These are phyloP conservation scores for Damaliscus lunatus DNA, from an alignment of 2,113 vertebrate species.

Conservation along the genomic window DNA sequence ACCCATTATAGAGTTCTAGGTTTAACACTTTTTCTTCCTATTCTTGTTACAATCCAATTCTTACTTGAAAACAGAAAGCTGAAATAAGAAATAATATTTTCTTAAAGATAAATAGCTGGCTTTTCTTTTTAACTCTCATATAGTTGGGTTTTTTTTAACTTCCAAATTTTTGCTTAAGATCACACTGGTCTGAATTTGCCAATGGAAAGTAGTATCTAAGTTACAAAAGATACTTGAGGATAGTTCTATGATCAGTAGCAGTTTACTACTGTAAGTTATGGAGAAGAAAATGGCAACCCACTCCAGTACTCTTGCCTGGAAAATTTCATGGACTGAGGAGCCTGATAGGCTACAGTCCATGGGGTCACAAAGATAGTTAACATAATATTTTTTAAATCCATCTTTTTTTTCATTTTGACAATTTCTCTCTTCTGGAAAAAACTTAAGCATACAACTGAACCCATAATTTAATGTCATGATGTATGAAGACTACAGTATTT, in stretches of 20 bases:
- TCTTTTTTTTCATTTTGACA: background rate
- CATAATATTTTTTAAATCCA: background rate
- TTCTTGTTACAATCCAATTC: background rate
- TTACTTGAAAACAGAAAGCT: constrained; percentile 8
- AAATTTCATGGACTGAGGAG: no score
- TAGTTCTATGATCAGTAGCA: background rate
- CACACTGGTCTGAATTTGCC: background rate
- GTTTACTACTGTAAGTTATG: background rate
- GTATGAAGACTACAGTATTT: constrained; percentile 1
- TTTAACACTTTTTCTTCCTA: background rate
- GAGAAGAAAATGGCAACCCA: no score
- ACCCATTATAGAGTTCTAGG: background rate
- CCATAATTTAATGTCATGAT: background rate
- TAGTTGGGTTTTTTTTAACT: background rate
- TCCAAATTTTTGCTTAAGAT: background rate
- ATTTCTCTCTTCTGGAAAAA: background rate
- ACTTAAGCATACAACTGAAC: background rate
- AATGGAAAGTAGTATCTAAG: background rate
- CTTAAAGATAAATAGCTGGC: background rate
- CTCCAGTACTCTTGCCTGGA: no score
- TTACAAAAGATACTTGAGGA: background rate
- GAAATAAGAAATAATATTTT: constrained; percentile 15
- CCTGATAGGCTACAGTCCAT: no score
- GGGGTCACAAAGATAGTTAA: background rate
- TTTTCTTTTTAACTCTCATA: constrained; percentile 20